Conservation (phyloP, 2,113 vertebrate species). For the Corvus moneduloides region DNA sequence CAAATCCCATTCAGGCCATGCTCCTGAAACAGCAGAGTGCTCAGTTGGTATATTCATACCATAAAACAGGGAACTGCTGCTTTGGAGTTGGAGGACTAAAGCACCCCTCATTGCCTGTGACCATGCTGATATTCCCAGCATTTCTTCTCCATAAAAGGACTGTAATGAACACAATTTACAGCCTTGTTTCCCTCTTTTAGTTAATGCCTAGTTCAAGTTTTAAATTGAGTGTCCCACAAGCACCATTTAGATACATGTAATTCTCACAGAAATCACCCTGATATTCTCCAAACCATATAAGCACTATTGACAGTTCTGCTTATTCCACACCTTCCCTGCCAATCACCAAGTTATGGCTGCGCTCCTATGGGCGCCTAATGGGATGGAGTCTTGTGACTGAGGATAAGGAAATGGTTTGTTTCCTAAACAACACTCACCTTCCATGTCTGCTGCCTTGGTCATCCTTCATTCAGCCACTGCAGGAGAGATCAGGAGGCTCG, state of each 20-base stretch:
- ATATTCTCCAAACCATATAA: not conserved
- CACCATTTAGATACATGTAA: rapidly evolving
- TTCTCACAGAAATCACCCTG: not conserved
- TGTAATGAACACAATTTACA: not conserved
- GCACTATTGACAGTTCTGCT: not conserved
- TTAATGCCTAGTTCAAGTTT: not conserved
- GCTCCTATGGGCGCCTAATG: not conserved
- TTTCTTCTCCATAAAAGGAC: not conserved
- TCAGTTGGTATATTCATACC: not conserved
- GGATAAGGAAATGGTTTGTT: not conserved
- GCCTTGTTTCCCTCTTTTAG: not conserved
- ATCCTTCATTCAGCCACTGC: not conserved
- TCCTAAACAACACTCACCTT: not conserved
- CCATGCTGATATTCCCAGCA: not conserved
- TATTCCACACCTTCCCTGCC: not conserved
- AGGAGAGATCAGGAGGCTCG: not conserved
- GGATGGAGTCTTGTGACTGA: not conserved
- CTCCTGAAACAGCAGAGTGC: not conserved
- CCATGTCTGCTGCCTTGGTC: not conserved
- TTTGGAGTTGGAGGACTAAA: not conserved
- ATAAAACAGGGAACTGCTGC: not conserved
- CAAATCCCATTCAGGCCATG: not conserved
- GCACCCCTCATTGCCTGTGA: not conserved
- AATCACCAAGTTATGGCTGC: not conserved
- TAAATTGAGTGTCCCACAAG: not conserved